A percentile compares a stretch with the other conserved stretches of the same genome.
Conservation (phyloP, 2,888 invertebrate genomes). For the Xestobium rufovillosum region DNA sequence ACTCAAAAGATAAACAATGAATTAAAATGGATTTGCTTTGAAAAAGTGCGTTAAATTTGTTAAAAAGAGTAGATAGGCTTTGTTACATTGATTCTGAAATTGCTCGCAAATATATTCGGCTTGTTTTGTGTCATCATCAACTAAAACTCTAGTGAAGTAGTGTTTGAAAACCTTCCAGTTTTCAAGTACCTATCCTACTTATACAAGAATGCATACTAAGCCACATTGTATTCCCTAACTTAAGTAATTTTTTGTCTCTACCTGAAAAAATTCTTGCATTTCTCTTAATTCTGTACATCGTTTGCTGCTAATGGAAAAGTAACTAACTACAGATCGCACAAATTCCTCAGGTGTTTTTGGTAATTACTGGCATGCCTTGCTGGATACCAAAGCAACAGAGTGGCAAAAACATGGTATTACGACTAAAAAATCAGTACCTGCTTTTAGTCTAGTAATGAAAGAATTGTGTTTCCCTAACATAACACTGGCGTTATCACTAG, state of each 20-base stretch:
- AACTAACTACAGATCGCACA: not conserved
- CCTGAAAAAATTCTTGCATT: constrained; percentile 2
- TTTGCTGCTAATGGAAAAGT: not conserved
- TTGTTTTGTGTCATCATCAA: not conserved
- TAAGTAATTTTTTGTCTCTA: not conserved
- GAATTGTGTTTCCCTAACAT: constrained; percentile 1
- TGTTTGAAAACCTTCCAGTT: not conserved
- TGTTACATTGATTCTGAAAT: not conserved
- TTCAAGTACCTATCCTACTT: not conserved
- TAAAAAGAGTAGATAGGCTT: not conserved
- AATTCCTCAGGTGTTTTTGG: constrained; percentile 1
- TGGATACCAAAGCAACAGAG: not conserved
- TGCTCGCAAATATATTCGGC: not conserved
- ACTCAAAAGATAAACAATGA: not conserved
- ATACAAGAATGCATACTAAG: not conserved
- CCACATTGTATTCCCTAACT: not conserved
- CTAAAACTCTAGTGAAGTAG: not conserved
- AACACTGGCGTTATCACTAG: not conserved
- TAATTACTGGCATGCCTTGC: not conserved
- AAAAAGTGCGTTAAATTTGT: constrained; percentile 1
- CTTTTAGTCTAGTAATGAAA: not conserved
- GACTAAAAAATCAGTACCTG: not conserved
- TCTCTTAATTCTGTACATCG: not conserved
- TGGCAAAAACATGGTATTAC: constrained; percentile 1
- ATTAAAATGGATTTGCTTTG: constrained; percentile 1